Percentiles rank a stretch among this genome's conserved stretches.
phyloP scores from a whole-genome alignment of 2,888 invertebrate species.

The Andrena minutula region DNA sequence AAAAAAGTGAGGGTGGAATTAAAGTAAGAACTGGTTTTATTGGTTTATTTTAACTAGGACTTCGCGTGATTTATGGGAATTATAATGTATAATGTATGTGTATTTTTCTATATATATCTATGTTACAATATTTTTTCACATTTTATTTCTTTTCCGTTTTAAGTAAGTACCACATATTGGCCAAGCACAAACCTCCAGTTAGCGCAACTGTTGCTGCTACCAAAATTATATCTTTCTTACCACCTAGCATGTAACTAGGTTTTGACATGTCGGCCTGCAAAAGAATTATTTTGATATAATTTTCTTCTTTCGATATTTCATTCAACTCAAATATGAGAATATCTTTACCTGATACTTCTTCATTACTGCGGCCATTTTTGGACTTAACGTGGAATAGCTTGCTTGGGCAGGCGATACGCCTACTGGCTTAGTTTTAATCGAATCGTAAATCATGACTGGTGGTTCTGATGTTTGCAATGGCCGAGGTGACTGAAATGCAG shows the following conservation, averaged over 20 bases:
- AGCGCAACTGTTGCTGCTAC: conserved; percentile 83
- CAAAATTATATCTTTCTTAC: conserved; percentile 67
- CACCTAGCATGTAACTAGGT: conserved; percentile 68
- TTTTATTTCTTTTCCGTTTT: neutral
- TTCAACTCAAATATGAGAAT: neutral
- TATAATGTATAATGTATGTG: neutral
- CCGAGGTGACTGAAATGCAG: conserved; percentile 65
- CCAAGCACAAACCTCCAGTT: fast-evolving
- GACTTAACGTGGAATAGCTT: conserved; percentile 21
- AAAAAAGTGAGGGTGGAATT: neutral
- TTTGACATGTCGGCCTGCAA: conserved; percentile 74
- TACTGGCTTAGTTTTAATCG: conserved; percentile 61
- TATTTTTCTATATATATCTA: conserved; percentile 22
- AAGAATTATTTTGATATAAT: conserved; percentile 16
- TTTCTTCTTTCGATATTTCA: neutral
- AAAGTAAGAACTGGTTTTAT: neutral
- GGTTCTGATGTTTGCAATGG: conserved; percentile 68
- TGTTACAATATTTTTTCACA: neutral
- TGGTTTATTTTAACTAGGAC: conserved; percentile 20
- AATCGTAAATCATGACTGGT: conserved; percentile 72
- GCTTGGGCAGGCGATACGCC: neutral
- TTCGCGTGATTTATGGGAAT: neutral
- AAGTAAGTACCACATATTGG: fast-evolving
- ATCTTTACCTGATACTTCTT: conserved; percentile 55
- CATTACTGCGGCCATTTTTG: conserved; percentile 26